phyloP scores from a whole-genome alignment of 2,888 invertebrate species.

The Labia minor region DNA sequence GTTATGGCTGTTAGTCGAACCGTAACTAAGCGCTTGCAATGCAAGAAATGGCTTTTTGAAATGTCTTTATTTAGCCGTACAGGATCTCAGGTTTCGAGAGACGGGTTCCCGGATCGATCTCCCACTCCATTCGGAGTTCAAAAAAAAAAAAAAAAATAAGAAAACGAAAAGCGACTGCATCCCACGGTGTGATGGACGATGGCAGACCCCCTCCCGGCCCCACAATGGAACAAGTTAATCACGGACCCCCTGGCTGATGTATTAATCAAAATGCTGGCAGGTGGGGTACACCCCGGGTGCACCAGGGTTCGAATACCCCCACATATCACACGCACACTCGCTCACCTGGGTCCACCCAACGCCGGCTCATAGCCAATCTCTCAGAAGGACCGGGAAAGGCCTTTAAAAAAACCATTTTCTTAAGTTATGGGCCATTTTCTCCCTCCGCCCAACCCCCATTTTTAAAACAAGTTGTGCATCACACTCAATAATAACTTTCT shows the following conservation, averaged over 20 bases:
- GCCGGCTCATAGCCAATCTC: neutral
- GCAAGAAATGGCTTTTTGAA: slow-evolving; percentile 8
- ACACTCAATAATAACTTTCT: slow-evolving; percentile 13
- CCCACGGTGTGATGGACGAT: slow-evolving; percentile 4
- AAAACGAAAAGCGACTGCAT: neutral
- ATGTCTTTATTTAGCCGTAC: slow-evolving; percentile 13
- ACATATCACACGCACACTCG: no score
- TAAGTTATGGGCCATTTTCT: neutral
- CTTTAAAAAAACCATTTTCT: neutral
- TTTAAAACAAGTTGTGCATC: slow-evolving; percentile 5
- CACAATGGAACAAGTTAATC: neutral
- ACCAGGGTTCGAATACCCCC: no score
- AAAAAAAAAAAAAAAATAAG: neutral
- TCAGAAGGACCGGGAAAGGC: neutral
- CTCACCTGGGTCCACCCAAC: neutral
- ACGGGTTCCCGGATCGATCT: neutral
- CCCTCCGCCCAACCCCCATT: neutral
- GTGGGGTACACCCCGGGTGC: neutral
- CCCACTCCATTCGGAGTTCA: neutral
- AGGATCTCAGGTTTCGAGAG: neutral
- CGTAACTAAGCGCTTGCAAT: slow-evolving; percentile 13
- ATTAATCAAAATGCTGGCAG: neutral
- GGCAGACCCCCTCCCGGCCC: neutral
- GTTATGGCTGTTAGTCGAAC: slow-evolving; percentile 8
- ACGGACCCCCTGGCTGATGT: neutral